Evolutionary conservation across 2,113 vertebrate species (phyloP), one percentile per base, ranked within the genome.

Genomic region (Lucifuga dentata): DNA sequence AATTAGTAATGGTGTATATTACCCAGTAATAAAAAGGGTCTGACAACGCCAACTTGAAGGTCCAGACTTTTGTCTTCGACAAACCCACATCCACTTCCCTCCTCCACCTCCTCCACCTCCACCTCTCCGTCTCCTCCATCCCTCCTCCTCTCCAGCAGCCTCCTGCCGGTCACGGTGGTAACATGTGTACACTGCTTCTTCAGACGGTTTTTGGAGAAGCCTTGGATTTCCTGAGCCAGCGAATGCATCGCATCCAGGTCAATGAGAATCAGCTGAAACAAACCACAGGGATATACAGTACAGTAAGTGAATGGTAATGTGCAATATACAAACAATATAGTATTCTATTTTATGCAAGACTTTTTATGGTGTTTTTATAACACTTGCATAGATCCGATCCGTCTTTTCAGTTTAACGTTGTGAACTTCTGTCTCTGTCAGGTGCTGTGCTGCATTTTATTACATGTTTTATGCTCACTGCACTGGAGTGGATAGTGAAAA

Each of bases 11-110:
- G 2, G 3, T 21, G n/a, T 33, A 8, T 41, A 11, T 95, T 92
- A 98, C 97, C 95, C 51, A 98, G 91, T 39, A 99, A 84, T n/a
- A 99, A 81, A 90, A 94, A 97, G 0, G 96, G 94, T 83, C 92
- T 94, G 38, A 98, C 77, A 3, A 93, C 83, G 3, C 96, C 96
- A 50, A 98, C 92, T 62, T 96, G 95, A 20, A 98, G 93, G 84
- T 99, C 97, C 29, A 93, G 83, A 73, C 91, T 95, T 8, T 90
- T 75, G 73, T 99, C 97, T 86, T 89, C 92, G 39, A 99, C 95
- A 52, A 94, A 98, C 19, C 96, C 96, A 69, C 89, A 95, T 56
- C 65, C 76, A 1, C 11, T 11, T 19, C 16, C 81, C 32, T 82
- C 63, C 13, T 84, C 71, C 58, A 86, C 68, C 50, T 81, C 81